phyloP scores from a whole-genome alignment of 1,140 invertebrate species.

The Hormaphis cornu region DNA sequence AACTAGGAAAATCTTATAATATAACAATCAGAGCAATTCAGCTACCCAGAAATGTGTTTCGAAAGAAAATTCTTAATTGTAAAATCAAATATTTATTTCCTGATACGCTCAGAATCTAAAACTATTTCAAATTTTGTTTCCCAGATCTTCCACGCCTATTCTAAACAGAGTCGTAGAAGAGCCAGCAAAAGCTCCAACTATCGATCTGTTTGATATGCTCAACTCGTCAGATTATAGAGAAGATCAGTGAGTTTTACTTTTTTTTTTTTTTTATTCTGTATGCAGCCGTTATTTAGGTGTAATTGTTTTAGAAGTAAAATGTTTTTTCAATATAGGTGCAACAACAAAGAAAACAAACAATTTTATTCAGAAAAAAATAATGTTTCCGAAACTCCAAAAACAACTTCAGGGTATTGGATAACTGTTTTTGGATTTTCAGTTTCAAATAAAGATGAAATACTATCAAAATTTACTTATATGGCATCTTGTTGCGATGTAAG shows the following conservation, averaged over 20 bases:
- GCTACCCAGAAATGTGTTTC: no score
- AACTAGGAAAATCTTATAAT: no score
- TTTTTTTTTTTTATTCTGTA: not conserved
- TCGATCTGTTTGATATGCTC: slow-evolving; percentile 11
- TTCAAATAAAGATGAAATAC: slow-evolving; percentile 28
- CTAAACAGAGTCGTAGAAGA: slow-evolving; percentile 14
- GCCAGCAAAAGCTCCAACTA: slow-evolving; percentile 19
- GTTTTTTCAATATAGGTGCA: not conserved
- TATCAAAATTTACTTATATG: slow-evolving; percentile 20
- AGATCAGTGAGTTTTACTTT: not conserved
- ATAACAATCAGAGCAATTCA: no score
- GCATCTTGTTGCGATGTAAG: slow-evolving; percentile 9
- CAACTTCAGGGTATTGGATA: not conserved
- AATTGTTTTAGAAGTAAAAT: not conserved
- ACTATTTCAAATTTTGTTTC: no score
- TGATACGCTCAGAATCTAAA: no score
- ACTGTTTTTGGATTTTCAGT: slow-evolving; percentile 16
- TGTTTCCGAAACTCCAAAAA: not conserved
- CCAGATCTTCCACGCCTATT: slow-evolving; percentile 17
- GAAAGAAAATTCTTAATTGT: no score
- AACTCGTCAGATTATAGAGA: slow-evolving; percentile 20
- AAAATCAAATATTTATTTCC: no score
- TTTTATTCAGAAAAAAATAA: slow-evolving; percentile 24
- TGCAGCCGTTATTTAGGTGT: not conserved
- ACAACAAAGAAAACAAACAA: slow-evolving; percentile 27